Percentiles rank a stretch among this genome's conserved stretches.
Conservation (phyloP, 2,888 invertebrate genomes). For the Ctena decussata region DNA sequence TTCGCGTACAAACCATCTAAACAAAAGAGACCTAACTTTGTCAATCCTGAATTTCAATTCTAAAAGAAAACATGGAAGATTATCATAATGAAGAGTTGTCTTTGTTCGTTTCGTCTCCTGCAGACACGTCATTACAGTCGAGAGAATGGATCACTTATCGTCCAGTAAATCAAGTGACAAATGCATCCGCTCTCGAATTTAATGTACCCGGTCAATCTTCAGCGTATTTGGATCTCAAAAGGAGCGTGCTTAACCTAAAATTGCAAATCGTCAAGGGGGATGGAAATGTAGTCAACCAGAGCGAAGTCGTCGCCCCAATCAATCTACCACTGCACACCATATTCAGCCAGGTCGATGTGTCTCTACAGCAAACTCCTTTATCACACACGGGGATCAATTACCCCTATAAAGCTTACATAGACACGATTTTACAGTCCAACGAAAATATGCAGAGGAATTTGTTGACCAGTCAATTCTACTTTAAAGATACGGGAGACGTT, state of each 20-base stretch:
- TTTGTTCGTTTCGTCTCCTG: too few species aligned
- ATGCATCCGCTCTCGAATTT: too few species aligned
- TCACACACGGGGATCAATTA: constrained; percentile 44
- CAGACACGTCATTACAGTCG: too few species aligned
- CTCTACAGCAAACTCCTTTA: constrained; percentile 45
- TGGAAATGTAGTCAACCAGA: not conserved
- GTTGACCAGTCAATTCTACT: constrained; percentile 29
- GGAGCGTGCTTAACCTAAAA: constrained; percentile 32
- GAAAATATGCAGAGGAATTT: not conserved
- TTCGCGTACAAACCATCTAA: too few species aligned
- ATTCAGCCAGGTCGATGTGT: constrained; percentile 48
- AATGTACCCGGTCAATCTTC: constrained; percentile 35
- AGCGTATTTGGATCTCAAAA: constrained; percentile 38
- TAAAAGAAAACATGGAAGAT: too few species aligned
- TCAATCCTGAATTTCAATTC: too few species aligned
- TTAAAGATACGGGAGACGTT: constrained; percentile 34
- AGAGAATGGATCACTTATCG: too few species aligned
- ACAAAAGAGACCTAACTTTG: too few species aligned
- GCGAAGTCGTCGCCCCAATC: not conserved
- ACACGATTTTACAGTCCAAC: constrained; percentile 45
- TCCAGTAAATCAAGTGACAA: too few species aligned
- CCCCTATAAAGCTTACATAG: constrained; percentile 59
- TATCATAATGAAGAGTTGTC: too few species aligned
- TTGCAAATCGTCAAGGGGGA: constrained; percentile 10
- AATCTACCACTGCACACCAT: constrained; percentile 46